Evolutionary conservation across 2,797 vertebrate genomes (phyloP), one percentile per base, ranked within the genome.

Genomic region (Vespertilio murinus): DNA sequence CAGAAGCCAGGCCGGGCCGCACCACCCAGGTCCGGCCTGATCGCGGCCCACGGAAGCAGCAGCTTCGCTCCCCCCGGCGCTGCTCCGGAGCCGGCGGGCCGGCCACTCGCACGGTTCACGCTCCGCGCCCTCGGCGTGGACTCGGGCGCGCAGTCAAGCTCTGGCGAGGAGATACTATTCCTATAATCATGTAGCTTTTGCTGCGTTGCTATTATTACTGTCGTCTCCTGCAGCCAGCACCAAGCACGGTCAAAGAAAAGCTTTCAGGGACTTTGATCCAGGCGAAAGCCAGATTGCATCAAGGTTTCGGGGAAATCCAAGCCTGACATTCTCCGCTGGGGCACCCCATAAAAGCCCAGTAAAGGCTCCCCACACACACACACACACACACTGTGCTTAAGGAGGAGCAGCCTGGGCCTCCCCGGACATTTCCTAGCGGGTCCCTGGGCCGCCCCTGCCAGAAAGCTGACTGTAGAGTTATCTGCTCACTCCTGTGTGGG

Each of bases 41-140:
- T 0, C 1, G 61, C 17, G 38, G 1, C n/a, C 30, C 4, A 42
- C 9, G 42, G 0, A 0, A 45, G 28, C 35, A 16, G 23, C 54
- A 13, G 13, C 56, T 28, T 35, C 3, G 4, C 5, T 69, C 17
- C 47, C 33, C 17, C 28, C 25, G 79, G 61, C 22, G 7, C 30
- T 79, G 47, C 22, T 28, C 40, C 13, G 0, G 8, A 78, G 61
- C 18, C 38, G 33, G 7, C 0, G 6, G 73, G 61, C 28, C 33
- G 30, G 16, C 23, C 23, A 3, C 38, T 17, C 35, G 9, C 18
- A 82, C 56, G 1, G 13, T 83, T 83, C 85, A 52, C 11, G 10
- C 54, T 83, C 52, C 35, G 28, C 2, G 61, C 10, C 3, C 54
- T 49, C 30, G 2, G n/a, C 18, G 4, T 3, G 81, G 17, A 12